Base-by-base conservation (phyloP, 2,888 invertebrate species). In the Caenorhabditis sp. region DNA sequence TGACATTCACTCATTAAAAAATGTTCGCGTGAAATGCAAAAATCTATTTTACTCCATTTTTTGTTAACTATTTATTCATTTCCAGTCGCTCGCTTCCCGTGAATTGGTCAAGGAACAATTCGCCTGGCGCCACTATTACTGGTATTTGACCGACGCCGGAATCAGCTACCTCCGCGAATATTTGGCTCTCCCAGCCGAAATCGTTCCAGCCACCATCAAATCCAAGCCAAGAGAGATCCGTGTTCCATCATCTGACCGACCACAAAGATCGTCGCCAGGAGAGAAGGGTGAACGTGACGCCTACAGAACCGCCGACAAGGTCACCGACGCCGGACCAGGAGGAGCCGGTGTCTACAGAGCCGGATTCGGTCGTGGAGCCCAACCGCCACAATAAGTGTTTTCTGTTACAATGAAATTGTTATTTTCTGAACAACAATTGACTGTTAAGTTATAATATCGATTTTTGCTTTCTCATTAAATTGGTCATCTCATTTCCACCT, bases 91-190 rank as follows among this genome's bases (percentile, higher is more conserved):
- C 83, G 96, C 96, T 90, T 97, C 97, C 3, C 92, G 94, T 89
- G 97, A 97, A 71, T 94, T 93, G 88, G 99, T 99, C n/a, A 95
- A 94, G 89, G 97, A 99, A 91, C 97, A 99, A 90, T 99, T 99
- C 90, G 97, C 97, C 4, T 99, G 99, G 99, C 92, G 97, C 87
- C 97, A 99, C 89, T 99, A 94, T 88, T 99, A 99, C 89, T 99
- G 97, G 97, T 95, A 95, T 90, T 91, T 99, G 83, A 99, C 96
- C 80, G 97, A 99, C 89, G 95, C 97, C 88, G 99, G 99, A 83
- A 97, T 99, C 89, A 94, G 95, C 89, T 97, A 95, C 89, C 91
- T 99, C 81, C 92, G 99, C 81, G 93, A 93, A 88, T 97, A 93
- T 90, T 92, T 99, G 79, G 96, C 99, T 88, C 91, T 99, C 88